Evolutionary conservation across 2,888 invertebrate species (phyloP).

Genomic region (Heterodera filipjevi): DNA sequence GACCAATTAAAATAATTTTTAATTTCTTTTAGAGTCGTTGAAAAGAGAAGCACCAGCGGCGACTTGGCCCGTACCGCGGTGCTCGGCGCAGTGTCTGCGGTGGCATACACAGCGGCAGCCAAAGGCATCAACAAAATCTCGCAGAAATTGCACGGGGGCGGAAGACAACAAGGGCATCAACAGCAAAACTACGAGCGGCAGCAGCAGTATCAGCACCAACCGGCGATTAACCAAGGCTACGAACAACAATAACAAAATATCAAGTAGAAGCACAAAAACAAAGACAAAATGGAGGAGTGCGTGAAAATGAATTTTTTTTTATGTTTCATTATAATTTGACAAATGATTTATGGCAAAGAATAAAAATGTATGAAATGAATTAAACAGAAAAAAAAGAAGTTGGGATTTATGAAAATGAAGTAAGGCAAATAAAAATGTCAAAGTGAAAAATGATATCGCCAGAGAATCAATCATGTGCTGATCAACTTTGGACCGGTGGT

Average conservation of each 20-base stretch:
- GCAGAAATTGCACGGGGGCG: not conserved
- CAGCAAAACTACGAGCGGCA: not conserved
- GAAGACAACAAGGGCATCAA: not conserved
- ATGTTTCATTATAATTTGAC: not conserved
- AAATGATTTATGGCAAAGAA: not conserved
- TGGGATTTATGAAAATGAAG: too few relatives aligned
- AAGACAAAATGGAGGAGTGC: not conserved
- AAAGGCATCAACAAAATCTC: not conserved
- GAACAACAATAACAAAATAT: not conserved
- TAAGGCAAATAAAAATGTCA: too few relatives aligned
- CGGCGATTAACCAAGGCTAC: not conserved
- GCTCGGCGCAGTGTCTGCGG: not conserved
- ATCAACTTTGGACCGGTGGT: not conserved
- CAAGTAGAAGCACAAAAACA: not conserved
- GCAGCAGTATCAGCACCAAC: not conserved
- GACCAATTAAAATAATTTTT: too few relatives aligned
- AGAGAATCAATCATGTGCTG: not conserved
- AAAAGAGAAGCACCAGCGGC: conserved; percentile 8
- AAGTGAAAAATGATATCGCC: not conserved
- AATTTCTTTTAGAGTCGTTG: not conserved
- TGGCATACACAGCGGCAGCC: not conserved
- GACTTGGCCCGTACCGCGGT: conserved; percentile 2
- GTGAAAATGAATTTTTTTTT: too few relatives aligned
- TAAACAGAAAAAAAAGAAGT: too few relatives aligned
- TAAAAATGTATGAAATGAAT: too few relatives aligned